Evolutionary conservation across 2,113 vertebrate species (phyloP), one percentile per base, ranked within the genome.

Genomic region (Phaethornis superciliosus): DNA sequence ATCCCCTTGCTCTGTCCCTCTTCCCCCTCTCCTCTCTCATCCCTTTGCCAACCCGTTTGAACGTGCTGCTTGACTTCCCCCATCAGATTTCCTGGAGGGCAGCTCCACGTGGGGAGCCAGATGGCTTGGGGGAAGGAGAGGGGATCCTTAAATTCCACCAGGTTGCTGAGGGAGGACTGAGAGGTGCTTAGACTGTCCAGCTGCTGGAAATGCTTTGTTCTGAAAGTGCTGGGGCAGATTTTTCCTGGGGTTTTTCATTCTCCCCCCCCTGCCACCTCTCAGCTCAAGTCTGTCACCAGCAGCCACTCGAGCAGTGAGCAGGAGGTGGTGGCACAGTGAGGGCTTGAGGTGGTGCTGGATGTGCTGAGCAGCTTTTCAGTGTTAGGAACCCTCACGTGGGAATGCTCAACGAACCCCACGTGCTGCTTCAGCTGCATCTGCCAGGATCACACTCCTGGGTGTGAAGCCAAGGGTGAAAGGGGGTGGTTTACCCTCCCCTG

Each of bases 201-300:
- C 52, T 46, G 63, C 10, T 33, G 70, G 71, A 67, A 37, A n/a
- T 0, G 4, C 71, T 68, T 37, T 27, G 0, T 46, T n/a, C 27
- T 9, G 37, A 63, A 11, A 59, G 35, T 14, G 67, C 49, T 33
- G 3, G 8, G 69, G 54, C 14, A 69, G 20, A 6, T 1, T 11
- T 74, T 80, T 13, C 26, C 27, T 20, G 35, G 10, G 30, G 2
- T 9, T 78, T 63, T 51, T 16, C 30, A 46, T 19, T 46, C 28
- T 1, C 24, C 24, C 24, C 49, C 40, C 1, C 0, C 0, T n/a
- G n/a, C n/a, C n/a, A n/a, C n/a, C 0, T 62, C 28, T 79, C 37
- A 33, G 69, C 55, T 63, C n/a, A 37, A 58, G 9, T 49, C 60
- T 62, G 44, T 49, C 69, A 18, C 55, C 44, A 8, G 15, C 19